phyloP scores from a whole-genome alignment of 2,797 vertebrate genomes.

The Syngnathus rostellatus region DNA sequence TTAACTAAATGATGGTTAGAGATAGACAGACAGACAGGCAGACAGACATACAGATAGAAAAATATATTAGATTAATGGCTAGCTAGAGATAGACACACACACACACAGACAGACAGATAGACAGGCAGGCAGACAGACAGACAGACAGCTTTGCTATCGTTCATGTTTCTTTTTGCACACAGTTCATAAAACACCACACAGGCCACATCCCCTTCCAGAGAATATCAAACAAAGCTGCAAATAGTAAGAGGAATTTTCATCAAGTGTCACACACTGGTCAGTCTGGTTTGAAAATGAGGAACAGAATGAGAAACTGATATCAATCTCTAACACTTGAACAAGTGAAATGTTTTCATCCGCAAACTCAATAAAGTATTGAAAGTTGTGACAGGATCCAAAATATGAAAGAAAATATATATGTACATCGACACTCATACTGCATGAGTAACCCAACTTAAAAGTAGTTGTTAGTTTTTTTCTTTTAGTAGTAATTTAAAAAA shows the following conservation, averaged over 20 bases:
- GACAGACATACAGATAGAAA: too few species aligned
- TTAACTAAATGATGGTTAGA: too few species aligned
- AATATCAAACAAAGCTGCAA: not conserved
- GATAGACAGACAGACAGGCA: too few species aligned
- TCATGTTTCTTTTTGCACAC: not conserved
- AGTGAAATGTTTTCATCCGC: not conserved
- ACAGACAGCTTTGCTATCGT: not conserved
- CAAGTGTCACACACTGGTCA: not conserved
- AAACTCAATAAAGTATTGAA: not conserved
- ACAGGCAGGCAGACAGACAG: not conserved
- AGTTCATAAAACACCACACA: conserved; percentile 2
- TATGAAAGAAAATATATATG: not conserved
- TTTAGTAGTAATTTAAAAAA: too few species aligned
- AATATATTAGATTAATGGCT: too few species aligned
- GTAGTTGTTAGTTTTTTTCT: too few species aligned
- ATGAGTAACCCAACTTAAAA: not conserved
- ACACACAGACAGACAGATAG: too few species aligned
- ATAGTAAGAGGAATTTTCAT: not conserved
- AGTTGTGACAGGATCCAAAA: not conserved
- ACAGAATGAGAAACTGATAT: not conserved
- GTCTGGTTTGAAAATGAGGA: conserved; percentile 6
- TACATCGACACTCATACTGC: not conserved
- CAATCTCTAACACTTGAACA: too few species aligned
- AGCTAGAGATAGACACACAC: too few species aligned
- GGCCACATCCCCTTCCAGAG: not conserved